Evolutionary conservation across 2,888 invertebrate genomes (phyloP), one percentile per base, ranked within the genome.

Genomic region (Acanthoscelides obtectus): DNA sequence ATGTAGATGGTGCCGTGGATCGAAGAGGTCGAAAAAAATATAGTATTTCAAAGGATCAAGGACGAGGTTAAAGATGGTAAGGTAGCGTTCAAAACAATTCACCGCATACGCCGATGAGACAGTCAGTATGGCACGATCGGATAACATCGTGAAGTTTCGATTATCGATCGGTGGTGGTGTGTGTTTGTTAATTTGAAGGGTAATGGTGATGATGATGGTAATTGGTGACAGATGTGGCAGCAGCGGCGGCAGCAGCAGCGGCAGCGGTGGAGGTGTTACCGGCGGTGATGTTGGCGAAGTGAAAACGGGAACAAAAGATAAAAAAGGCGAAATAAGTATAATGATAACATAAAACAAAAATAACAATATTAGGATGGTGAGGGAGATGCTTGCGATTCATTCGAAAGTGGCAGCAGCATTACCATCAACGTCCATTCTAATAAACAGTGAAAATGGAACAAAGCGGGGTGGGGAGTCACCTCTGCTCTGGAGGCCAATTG

Each of bases 131-230:
- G 22, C 22, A 25, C 68, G 20, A 27, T 27, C 20, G 22, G 69
- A 45, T 22, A 8, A 12, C 27, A 27, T 22, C n/a, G n/a, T 71
- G 19, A 12, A 6, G 45, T 45, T n/a, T 45, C 12, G 45, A 45
- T 45, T 17, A 45, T 45, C 12, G 45, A 45, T 21, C 70, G 64
- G 22, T 70, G 74, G 67, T 70, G 64, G 66, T 71, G 64, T 22
- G 67, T 45, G 27, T 17, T 22, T 64, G 65, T 69, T 22, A 63
- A 66, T 70, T 65, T 12, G 63, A 65, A 67, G 27, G 45, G 45
- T 45, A 45, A 45, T 72, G 70, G 66, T 72, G 72, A 66, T 63
- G 69, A 72, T 67, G 72, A 71, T 74, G 66, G 68, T 69, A 45
- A 45, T 45, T 45, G 45, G 45, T 45, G 45, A 45, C 45, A 12